Percentiles rank a stretch among this genome's conserved stretches.
phyloP scores from a whole-genome alignment of 2,113 vertebrate genomes.

The Charadrius vociferus region DNA sequence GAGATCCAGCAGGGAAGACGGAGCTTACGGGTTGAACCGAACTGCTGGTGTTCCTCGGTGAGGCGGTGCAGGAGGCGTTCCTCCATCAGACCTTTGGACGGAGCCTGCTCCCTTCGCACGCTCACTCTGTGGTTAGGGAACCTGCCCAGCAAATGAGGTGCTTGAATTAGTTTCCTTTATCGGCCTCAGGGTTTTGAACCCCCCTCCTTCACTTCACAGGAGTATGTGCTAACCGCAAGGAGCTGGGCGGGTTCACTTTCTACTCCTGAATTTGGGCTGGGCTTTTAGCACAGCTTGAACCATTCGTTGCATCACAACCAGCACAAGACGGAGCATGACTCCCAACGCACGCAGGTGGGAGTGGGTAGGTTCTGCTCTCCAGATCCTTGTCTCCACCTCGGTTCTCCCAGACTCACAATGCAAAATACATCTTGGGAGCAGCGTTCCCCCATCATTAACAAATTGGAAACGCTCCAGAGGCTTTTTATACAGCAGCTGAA shows the following conservation, averaged over 20 bases:
- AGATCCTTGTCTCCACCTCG: slow-evolving; percentile 9
- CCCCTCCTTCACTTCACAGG: neutral
- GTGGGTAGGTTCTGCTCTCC: neutral
- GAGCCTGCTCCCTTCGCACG: neutral
- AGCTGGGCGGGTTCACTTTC: neutral
- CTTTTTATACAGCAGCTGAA: neutral
- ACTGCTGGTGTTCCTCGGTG: neutral
- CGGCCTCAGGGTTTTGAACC: neutral
- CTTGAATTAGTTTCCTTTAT: neutral
- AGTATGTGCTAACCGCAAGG: neutral
- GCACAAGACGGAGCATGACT: slow-evolving; percentile 50
- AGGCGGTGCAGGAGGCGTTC: neutral
- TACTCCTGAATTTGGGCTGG: neutral
- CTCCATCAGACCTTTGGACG: neutral
- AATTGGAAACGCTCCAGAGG: neutral
- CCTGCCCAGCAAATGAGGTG: neutral
- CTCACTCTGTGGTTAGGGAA: neutral
- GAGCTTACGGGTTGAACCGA: accelerated
- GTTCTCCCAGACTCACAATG: slow-evolving; percentile 14
- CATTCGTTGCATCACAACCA: neutral
- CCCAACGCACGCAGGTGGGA: neutral
- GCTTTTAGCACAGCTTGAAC: neutral
- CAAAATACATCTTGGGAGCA: slow-evolving; percentile 16
- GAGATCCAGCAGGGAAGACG: neutral
- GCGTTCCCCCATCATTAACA: neutral